phyloP scores from a whole-genome alignment of 2,797 vertebrate species.

The Ficedula albicollis region DNA sequence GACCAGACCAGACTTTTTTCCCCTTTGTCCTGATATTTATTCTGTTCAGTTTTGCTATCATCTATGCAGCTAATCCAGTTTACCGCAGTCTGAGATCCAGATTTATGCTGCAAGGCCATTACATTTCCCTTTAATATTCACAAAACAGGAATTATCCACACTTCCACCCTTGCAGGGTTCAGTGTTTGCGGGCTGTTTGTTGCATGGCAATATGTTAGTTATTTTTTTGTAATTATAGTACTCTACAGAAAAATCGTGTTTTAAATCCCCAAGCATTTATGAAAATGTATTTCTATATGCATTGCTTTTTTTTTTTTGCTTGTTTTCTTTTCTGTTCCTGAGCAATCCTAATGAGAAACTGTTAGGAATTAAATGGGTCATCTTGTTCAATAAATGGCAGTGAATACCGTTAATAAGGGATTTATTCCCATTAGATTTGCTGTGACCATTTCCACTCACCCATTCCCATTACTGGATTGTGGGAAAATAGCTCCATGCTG shows the following conservation, averaged over 20 bases:
- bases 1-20: background rate
- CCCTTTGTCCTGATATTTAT: background rate
- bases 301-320: background rate
- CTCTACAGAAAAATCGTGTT: background rate
- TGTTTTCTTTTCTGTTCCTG: background rate
- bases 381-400: background rate
- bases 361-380: background rate
- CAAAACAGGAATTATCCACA: constrained; percentile 4
- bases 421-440: constrained; percentile 1
- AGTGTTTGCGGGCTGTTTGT: background rate
- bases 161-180: background rate
- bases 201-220: constrained; percentile 19
- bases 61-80: constrained; percentile 8
- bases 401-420: background rate
- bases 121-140: constrained; percentile 30
- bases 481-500: background rate
- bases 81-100: background rate
- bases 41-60: background rate
- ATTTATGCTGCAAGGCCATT: background rate
- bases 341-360: background rate
- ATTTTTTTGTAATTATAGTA: background rate
- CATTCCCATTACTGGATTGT: accelerated
- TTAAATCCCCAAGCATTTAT: constrained; percentile 4
- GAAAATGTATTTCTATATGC: background rate
- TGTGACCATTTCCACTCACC: background rate